Evolutionary conservation across 2,113 vertebrate genomes (phyloP).

Genomic region (Falco punctatus): DNA sequence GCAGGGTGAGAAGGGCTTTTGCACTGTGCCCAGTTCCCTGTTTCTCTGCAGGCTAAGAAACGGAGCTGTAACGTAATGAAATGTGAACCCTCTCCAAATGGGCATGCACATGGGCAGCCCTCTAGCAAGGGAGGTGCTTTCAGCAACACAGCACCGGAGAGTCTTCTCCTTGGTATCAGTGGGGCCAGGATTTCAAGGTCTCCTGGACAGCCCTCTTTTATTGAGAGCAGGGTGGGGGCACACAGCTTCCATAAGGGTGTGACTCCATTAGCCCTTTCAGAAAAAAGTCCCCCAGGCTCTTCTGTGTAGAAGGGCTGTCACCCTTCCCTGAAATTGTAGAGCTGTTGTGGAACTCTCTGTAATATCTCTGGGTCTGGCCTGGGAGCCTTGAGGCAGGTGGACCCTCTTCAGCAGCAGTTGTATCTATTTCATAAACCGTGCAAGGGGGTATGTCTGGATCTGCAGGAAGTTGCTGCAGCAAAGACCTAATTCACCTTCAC

Average conservation of each 20-base stretch:
- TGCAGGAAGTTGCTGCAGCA: neutral
- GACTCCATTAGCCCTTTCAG: neutral
- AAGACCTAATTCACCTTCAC: neutral
- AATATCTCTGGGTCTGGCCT: neutral
- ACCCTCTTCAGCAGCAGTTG: neutral
- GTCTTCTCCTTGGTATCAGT: accelerated
- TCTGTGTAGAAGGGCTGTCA: neutral
- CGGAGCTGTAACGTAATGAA: accelerated
- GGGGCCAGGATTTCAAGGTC: neutral
- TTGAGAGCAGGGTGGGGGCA: neutral
- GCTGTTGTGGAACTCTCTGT: neutral
- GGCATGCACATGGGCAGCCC: neutral
- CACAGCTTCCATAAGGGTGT: neutral
- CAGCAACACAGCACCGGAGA: neutral
- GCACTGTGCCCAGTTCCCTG: too few relatives aligned
- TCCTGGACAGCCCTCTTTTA: neutral
- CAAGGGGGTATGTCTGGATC: neutral
- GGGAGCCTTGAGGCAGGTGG: neutral
- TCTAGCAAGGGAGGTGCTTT: neutral
- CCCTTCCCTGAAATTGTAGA: neutral
- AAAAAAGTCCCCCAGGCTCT: neutral
- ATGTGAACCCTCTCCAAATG: neutral
- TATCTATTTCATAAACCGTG: neutral
- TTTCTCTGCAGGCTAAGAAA: neutral
- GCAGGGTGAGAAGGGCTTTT: neutral